A percentile compares a stretch with the other conserved stretches of the same genome.
Evolutionary conservation across 2,797 vertebrate species (phyloP).

Genomic region (Argya squamiceps): DNA sequence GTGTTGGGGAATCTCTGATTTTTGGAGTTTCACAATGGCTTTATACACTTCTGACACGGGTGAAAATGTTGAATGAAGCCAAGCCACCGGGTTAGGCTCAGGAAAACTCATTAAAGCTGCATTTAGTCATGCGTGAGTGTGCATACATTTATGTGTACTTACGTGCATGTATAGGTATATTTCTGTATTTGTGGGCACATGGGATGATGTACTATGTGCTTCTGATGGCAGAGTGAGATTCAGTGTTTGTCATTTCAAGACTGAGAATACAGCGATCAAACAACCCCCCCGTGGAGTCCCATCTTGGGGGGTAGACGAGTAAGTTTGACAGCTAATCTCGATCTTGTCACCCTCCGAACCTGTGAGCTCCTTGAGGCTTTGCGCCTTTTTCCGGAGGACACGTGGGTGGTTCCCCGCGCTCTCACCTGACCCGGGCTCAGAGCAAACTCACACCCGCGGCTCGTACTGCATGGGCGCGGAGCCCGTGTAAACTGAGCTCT

Average conservation of each 20-base stretch:
- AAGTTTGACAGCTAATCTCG: not conserved
- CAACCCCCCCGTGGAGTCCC: not conserved
- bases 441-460: not conserved
- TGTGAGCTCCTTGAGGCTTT: rapidly evolving
- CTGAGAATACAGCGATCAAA: not conserved
- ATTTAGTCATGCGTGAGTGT: too few species aligned
- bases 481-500: not conserved
- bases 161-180: rapidly evolving
- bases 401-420: rapidly evolving
- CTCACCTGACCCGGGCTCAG: not conserved
- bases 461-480: rapidly evolving
- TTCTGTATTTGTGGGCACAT: rapidly evolving
- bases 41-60: rapidly evolving
- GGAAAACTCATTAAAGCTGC: not conserved
- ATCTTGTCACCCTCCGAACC: too few species aligned
- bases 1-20: not conserved
- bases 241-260: not conserved
- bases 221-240: not conserved
- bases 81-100: not conserved
- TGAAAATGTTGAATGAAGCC: not conserved
- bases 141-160: rapidly evolving
- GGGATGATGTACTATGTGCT: not conserved
- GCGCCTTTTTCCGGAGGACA: not conserved
- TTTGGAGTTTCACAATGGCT: not conserved
- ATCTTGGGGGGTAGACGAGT: not conserved